A percentile compares a stretch with the other conserved stretches of the same genome.
These are phyloP conservation scores for Hipposideros larvatus DNA, from an alignment of 2,797 vertebrate genomes.

Conservation along the genomic window DNA sequence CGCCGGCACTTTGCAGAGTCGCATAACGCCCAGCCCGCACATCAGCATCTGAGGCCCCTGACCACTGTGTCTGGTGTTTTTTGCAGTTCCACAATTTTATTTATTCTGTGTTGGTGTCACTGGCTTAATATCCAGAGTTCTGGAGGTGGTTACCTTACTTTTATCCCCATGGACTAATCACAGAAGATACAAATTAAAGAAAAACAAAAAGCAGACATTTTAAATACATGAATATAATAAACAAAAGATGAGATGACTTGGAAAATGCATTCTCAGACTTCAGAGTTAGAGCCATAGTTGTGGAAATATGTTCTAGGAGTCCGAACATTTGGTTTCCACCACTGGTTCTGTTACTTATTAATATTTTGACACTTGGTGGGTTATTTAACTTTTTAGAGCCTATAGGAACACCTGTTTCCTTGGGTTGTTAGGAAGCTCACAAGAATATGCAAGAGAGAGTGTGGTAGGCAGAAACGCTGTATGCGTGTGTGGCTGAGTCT, in stretches of 20 bases:
- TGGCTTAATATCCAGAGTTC: not conserved
- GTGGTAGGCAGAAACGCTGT: not conserved
- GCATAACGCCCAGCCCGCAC: not conserved
- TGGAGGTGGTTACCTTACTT: not conserved
- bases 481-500: fast-evolving
- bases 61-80: not conserved
- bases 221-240: not conserved
- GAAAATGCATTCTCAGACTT: not conserved
- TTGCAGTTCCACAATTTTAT: not conserved
- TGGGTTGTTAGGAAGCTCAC: not conserved
- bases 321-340: not conserved
- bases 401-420: not conserved
- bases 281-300: not conserved
- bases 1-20: not conserved
- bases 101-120: not conserved
- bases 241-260: not conserved
- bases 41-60: not conserved
- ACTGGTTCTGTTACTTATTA: not conserved
- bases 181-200: not conserved
- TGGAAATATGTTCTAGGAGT: not conserved
- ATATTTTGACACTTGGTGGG: not conserved
- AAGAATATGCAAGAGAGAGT: fast-evolving
- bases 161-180: not conserved
- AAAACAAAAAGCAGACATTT: slow-evolving; percentile 6
- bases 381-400: not conserved